These are phyloP conservation scores for Eospalax fontanierii DNA, from an alignment of 2,797 vertebrate genomes.

Conservation along the genomic window DNA sequence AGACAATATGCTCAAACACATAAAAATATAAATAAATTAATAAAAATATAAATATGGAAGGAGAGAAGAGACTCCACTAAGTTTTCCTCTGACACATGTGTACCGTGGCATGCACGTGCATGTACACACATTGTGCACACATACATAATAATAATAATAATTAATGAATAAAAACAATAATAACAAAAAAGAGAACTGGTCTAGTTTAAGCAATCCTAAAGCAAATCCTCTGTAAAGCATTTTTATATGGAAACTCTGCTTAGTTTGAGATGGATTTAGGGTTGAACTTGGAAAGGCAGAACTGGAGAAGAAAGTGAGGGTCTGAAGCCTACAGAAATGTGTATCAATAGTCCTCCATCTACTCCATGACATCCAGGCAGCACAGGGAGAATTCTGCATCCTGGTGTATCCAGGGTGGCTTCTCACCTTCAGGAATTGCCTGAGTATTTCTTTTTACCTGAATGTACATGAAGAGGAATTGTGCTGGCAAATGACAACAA, in stretches of 20 bases:
- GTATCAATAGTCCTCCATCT: background rate
- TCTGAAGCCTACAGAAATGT: background rate
- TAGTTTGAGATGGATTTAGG: background rate
- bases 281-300: background rate
- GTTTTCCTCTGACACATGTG: background rate
- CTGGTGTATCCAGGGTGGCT: too few species aligned
- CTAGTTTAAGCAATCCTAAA: slow-evolving; percentile 39
- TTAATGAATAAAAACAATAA: background rate
- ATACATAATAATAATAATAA: background rate
- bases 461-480: background rate
- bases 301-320: background rate
- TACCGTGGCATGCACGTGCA: background rate
- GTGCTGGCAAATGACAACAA: background rate
- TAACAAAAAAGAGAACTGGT: background rate
- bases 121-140: background rate
- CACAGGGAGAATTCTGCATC: background rate
- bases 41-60: too few species aligned
- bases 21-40: too few species aligned
- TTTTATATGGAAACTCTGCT: slow-evolving; percentile 23
- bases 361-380: too few species aligned
- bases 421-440: background rate
- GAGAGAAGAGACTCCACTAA: background rate
- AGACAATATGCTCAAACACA: too few species aligned
- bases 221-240: slow-evolving; percentile 39
- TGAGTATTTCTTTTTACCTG: background rate